Evolutionary conservation across 2,797 vertebrate species (phyloP), one percentile per base, ranked within the genome.

Genomic region (Ctenopoma multispine): DNA sequence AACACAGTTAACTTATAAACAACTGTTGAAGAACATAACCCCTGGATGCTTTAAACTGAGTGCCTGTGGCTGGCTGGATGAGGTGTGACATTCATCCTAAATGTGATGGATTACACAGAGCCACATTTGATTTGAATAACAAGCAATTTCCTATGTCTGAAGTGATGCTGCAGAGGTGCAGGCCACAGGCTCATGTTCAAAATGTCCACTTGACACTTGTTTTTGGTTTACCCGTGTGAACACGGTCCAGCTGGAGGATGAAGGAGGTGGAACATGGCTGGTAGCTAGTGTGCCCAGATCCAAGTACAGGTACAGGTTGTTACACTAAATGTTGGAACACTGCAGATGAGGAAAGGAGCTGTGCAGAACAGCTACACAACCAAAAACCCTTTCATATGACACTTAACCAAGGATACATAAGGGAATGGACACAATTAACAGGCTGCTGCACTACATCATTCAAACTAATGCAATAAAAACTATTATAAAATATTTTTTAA

Each of bases 81-180:
- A 57, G 51, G 53, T 85, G 78, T 84, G 86, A 84, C 89, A 83
- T 65, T 58, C 75, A 62, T 87, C 63, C 68, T 87, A 87, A 90
- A 82, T 90, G 80, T 84, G 90, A 92, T 81, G 71, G 84, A 90
- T 90, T 85, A 84, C 88, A 80, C 60, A 48, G 43, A 77, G 65
- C 63, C 55, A 18, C 6, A 40, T 79, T 86, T 81, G 66, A 87
- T 87, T 88, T 85, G 63, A 86, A 88, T 84, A 83, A 80, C 77
- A 87, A 82, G 63, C 69, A 49, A 57, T 82, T 80, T 82, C 46
- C 29, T 65, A 49, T 63, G 79, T 75, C 41, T 59, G 14, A 71
- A 63, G 55, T 68, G 74, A 57, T 3, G 29, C 72, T 71, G 58
- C 64, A 49, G 66, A 77, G 75, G 58, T 74, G 66, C 53, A 48